Conservation (phyloP, 2,888 invertebrate genomes). For the Tortricodes alternella region DNA sequence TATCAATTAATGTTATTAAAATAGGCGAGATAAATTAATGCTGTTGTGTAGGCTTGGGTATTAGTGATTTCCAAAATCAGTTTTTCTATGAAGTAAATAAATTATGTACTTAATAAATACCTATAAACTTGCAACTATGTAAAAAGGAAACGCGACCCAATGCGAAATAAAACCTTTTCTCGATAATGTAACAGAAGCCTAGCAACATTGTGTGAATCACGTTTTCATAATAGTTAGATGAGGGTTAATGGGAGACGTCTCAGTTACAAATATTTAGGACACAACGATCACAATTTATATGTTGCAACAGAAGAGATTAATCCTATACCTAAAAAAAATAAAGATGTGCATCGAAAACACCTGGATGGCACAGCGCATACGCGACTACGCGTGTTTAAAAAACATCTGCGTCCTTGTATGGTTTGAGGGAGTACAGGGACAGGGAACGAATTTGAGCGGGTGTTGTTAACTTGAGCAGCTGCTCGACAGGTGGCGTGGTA, state of each 20-base stretch:
- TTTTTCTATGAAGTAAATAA: constrained; percentile 3
- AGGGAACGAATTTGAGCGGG: constrained; percentile 66
- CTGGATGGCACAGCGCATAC: constrained; percentile 37
- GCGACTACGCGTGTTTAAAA: too few species aligned
- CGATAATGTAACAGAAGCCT: constrained; percentile 5
- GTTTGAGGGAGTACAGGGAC: constrained; percentile 39
- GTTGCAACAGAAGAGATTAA: constrained; percentile 4
- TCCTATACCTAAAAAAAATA: background rate
- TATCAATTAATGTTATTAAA: constrained; percentile 25
- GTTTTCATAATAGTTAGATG: background rate
- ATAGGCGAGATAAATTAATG: constrained; percentile 11
- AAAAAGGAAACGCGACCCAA: constrained; percentile 6
- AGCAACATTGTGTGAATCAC: constrained; percentile 6
- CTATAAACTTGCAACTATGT: constrained; percentile 18
- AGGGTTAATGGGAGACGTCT: too few species aligned
- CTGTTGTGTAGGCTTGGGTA: background rate
- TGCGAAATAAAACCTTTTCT: constrained; percentile 10
- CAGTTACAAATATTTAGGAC: too few species aligned
- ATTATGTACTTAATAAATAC: too few species aligned
- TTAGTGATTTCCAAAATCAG: constrained; percentile 1
- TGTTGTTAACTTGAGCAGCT: constrained; percentile 70
- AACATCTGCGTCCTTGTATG: constrained; percentile 62
- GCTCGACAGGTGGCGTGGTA: constrained; percentile 68
- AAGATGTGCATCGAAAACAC: constrained; percentile 30
- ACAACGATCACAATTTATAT: background rate